Evolutionary conservation across 2,797 vertebrate genomes (phyloP), one percentile per base, ranked within the genome.

Genomic region (Tragelaphus eurycerus): DNA sequence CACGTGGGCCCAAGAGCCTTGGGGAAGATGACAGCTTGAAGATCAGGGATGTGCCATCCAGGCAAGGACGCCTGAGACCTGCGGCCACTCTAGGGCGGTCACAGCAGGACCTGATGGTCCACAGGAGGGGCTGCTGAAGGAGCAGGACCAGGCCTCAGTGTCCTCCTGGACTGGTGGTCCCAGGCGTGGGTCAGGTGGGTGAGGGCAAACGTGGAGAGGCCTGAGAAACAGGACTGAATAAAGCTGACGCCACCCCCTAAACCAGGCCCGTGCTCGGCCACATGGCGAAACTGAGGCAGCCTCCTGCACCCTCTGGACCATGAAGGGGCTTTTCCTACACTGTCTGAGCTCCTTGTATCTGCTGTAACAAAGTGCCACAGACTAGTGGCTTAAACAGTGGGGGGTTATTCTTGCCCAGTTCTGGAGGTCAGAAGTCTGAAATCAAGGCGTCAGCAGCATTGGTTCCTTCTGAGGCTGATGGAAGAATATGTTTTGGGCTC

Each of bases 81-180:
- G 9, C 27, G 5, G 74, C 1, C 3, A 25, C 14, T 4, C 2
- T 1, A 1, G 23, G 29, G 29, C 0, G 1, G 23, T 15, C 52
- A 38, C 23, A 23, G 17, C 46, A 14, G 67, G 31, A 4, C 21
- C 38, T 27, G 4, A 14, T 0, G 13, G 54, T 13, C 21, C 0
- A 3, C 6, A 34, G 67, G 34, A 54, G 15, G 59, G 4, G 23
- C 17, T 7, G 4, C 7, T 2, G 52, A 17, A 16, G 6, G 43
- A 34, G 71, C 9, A 17, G 59, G 3, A 2, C 43, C 0, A 0
- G 64, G 4, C 17, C 17, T 34, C 64, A 6, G 64, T 3, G 1
- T 9, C 38, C 59, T 57, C 4, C 48, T 0, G 12, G 34, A 17
- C 38, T 27, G 34, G 7, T 3, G 25, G 25, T 13, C 67, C 3